These are phyloP conservation scores for Tachuris rubrigastra DNA, from an alignment of 2,113 vertebrate genomes.

Conservation along the genomic window DNA sequence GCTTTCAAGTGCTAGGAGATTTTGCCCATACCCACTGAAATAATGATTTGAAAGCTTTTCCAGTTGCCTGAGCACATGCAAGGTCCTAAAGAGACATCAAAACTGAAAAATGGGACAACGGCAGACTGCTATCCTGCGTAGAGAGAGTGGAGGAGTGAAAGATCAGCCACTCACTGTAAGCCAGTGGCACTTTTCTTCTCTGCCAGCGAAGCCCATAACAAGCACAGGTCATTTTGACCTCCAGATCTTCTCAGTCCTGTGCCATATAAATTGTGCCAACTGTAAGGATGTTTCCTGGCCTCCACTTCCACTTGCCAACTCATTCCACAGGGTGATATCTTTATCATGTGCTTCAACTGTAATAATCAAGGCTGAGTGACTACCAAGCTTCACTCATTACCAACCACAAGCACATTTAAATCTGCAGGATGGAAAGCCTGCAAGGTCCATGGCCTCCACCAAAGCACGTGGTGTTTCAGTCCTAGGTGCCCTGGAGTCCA, in stretches of 20 bases:
- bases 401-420: not conserved
- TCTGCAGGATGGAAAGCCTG: not conserved
- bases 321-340: not conserved
- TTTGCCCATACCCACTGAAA: not conserved
- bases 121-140: not conserved
- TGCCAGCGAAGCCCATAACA: not conserved
- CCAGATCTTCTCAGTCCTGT: not conserved
- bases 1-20: not conserved
- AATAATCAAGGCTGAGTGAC: not conserved
- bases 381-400: not conserved
- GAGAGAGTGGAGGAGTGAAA: not conserved
- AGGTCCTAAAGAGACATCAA: not conserved
- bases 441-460: not conserved
- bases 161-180: not conserved
- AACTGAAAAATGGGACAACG: not conserved
- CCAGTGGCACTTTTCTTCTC: not conserved
- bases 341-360: not conserved
- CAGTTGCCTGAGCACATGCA: not conserved
- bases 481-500: not conserved
- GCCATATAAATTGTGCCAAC: not conserved
- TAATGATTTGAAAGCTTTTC: not conserved
- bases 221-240: not conserved
- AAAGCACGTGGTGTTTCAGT: not conserved
- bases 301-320: not conserved
- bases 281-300: not conserved